Evolutionary conservation across 2,888 invertebrate species (phyloP), one percentile per base, ranked within the genome.

Genomic region (Acanthoscelides obtectus): DNA sequence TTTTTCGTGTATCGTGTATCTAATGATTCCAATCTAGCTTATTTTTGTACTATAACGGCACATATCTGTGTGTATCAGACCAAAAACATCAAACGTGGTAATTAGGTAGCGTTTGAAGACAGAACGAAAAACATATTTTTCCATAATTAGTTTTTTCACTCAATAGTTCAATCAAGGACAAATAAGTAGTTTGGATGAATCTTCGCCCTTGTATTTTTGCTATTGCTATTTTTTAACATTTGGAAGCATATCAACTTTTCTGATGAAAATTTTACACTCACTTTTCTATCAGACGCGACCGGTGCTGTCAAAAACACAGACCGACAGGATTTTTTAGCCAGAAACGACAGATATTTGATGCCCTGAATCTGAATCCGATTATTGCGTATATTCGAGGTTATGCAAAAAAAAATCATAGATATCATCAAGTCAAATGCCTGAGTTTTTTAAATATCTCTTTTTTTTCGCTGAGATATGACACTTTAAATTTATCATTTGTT

Each of bases 41-140:
- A 70, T 70, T 71, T 74, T 71, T 66, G 73, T 71, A 73, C 75
- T 80, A 77, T 75, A 73, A 74, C 77, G 77, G 77, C 78, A 81
- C 81, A 82, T 82, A 82, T 82, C 81, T 78, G 74, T 79, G 76
- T 80, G 79, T 78, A 78, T 79, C 79, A 79, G 80, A 81, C 81
- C 81, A 83, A 82, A n/a, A 77, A 78, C 72, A 76, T 75, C 73
- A 75, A 74, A 75, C 66, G 21, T 19, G 25, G 25, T 21, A 27
- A 68, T 76, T 77, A 79, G 76, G 78, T 80, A 81, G 81, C 79
- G 73, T 79, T 82, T 80, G 80, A n/a, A n/a, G 78, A 77, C 75
- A 78, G 74, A 20, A 19, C 22, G 17, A 75, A 73, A n/a, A 75
- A 77, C 76, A 78, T 82, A 83, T 84, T 83, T 84, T 83, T 83